These are phyloP conservation scores for Coecobrya sp. DNA, from an alignment of 2,888 invertebrate species.

Conservation along the genomic window DNA sequence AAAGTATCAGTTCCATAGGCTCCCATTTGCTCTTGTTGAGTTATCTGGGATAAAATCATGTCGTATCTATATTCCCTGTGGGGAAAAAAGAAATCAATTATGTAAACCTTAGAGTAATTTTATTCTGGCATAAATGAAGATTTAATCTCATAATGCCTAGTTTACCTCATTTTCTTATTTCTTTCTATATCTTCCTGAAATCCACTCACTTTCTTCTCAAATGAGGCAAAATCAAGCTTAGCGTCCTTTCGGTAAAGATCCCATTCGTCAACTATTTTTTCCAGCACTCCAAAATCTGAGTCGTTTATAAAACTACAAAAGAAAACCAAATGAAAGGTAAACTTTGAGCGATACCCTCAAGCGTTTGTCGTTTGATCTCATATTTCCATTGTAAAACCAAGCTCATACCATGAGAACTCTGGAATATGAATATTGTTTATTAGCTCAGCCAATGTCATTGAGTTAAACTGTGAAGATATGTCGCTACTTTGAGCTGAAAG, in stretches of 20 bases:
- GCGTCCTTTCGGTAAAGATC: constrained; percentile 55
- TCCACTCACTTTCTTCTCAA: constrained; percentile 31
- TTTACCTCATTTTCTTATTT: constrained; percentile 64
- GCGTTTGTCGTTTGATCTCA: no score
- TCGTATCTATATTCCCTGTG: constrained; percentile 74
- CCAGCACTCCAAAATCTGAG: constrained; percentile 82
- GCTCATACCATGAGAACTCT: constrained; percentile 82
- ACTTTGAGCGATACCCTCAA: no score
- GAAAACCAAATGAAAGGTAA: background rate
- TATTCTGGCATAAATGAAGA: no score
- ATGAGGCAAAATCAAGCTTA: constrained; percentile 24
- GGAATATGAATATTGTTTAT: constrained; percentile 80
- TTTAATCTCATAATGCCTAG: no score
- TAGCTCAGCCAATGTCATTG: constrained; percentile 77
- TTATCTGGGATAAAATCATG: constrained; percentile 74
- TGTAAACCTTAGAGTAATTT: no score
- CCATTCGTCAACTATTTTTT: constrained; percentile 80
- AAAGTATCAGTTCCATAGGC: constrained; percentile 53
- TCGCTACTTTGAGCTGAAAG: constrained; percentile 79
- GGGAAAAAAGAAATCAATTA: constrained; percentile 23
- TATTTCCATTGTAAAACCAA: no score
- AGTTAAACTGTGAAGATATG: constrained; percentile 77
- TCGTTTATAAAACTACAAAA: constrained; percentile 82
- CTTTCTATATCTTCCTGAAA: constrained; percentile 64
- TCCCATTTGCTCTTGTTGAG: constrained; percentile 57